Conservation (phyloP, 2,113 vertebrate species). For the Cebidichthys violaceus region DNA sequence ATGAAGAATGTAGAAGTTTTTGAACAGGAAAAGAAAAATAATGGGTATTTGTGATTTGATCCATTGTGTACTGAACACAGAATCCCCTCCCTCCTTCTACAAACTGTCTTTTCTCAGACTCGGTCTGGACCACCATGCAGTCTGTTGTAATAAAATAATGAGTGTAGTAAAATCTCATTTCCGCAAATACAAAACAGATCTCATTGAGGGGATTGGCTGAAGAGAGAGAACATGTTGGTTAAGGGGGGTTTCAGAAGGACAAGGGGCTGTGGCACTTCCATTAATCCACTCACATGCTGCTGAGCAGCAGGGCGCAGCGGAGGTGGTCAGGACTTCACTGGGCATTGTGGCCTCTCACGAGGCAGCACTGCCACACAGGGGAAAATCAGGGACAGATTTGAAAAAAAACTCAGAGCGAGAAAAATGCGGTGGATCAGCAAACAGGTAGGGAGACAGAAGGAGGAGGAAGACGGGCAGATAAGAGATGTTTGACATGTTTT, state of each 20-base stretch:
- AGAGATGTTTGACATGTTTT: constrained; percentile 63
- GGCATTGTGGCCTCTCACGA: neutral
- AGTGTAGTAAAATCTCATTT: constrained; percentile 7
- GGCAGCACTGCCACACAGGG: constrained; percentile 11
- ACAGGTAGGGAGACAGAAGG: constrained; percentile 56
- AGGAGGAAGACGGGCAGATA: constrained; percentile 38
- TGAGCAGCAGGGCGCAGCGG: constrained; percentile 15
- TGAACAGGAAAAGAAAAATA: neutral
- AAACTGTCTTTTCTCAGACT: neutral
- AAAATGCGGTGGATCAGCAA: constrained; percentile 75
- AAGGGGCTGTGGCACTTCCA: constrained; percentile 10
- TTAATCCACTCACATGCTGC: constrained; percentile 64
- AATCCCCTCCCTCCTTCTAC: neutral
- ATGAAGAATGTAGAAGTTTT: neutral
- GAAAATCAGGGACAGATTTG: constrained; percentile 39
- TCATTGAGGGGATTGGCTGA: neutral
- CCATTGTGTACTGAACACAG: neutral
- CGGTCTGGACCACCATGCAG: neutral
- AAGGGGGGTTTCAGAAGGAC: constrained; percentile 13
- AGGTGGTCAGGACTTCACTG: constrained; percentile 18
- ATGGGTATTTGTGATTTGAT: constrained; percentile 6
- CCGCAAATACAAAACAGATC: constrained; percentile 12
- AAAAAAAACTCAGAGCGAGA: constrained; percentile 39
- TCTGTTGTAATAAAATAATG: neutral
- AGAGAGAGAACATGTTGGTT: constrained; percentile 19